phyloP scores from a whole-genome alignment of 2,888 invertebrate species.

The Heliconius sara region DNA sequence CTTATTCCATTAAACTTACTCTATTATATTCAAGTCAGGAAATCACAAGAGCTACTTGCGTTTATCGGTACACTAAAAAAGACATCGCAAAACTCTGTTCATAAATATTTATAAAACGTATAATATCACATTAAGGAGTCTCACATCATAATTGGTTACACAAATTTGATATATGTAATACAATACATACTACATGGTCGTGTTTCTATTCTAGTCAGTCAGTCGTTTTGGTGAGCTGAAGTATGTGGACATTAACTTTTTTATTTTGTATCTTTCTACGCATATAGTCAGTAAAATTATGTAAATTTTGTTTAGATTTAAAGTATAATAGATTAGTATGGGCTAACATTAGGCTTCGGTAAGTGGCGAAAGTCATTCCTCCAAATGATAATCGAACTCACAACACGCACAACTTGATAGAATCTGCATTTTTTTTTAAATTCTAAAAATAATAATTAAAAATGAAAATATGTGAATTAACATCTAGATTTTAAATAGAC shows the following conservation, averaged over 20 bases:
- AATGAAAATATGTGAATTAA: too few relatives aligned
- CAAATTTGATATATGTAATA: conserved; percentile 32
- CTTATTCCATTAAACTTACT: neutral
- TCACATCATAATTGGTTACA: conserved; percentile 26
- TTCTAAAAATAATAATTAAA: too few relatives aligned
- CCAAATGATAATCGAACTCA: too few relatives aligned
- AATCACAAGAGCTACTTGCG: conserved; percentile 20
- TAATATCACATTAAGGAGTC: conserved; percentile 29
- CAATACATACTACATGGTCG: conserved; percentile 12
- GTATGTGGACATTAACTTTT: neutral
- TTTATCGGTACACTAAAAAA: conserved; percentile 29
- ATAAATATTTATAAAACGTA: conserved; percentile 32
- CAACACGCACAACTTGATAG: too few relatives aligned
- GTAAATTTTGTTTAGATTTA: too few relatives aligned
- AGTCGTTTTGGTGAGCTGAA: neutral
- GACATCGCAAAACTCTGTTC: conserved; percentile 19
- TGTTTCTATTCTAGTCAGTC: conserved; percentile 60
- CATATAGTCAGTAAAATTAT: neutral
- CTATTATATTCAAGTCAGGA: conserved; percentile 30
- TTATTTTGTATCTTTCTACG: neutral
- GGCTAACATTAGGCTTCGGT: too few relatives aligned
- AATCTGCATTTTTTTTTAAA: too few relatives aligned
- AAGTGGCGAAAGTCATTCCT: too few relatives aligned
- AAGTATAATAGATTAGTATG: too few relatives aligned
- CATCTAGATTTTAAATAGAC: too few relatives aligned